Evolutionary conservation across 2,113 vertebrate species (phyloP).

Genomic region (Numida meleagris): DNA sequence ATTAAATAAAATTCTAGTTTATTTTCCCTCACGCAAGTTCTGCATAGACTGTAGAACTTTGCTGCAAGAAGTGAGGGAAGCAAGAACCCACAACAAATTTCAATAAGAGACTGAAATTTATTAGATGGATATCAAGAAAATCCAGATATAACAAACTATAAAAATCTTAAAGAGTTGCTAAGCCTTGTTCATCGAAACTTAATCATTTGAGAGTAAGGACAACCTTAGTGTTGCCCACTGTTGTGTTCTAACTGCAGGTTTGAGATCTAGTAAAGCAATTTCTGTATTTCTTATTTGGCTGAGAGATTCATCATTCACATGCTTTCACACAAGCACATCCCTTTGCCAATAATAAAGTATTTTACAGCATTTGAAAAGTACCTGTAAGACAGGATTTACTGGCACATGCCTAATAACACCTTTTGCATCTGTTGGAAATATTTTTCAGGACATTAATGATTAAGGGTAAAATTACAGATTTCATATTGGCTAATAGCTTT

Average conservation of each 20-base stretch:
- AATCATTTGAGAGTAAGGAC: neutral
- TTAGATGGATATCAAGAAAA: neutral
- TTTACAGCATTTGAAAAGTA: conserved; percentile 14
- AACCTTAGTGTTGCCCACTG: neutral
- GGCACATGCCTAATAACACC: neutral
- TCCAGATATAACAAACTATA: neutral
- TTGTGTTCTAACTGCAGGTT: neutral
- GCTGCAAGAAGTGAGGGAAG: neutral
- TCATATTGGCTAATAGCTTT: neutral
- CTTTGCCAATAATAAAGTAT: neutral
- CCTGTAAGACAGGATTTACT: neutral
- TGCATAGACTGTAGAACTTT: neutral
- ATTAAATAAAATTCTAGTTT: neutral
- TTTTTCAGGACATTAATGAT: conserved; percentile 20
- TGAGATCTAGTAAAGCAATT: neutral
- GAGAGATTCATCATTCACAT: conserved; percentile 3
- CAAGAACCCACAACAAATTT: neutral
- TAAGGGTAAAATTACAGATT: neutral
- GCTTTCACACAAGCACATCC: neutral
- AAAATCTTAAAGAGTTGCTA: neutral
- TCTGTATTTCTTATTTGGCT: neutral
- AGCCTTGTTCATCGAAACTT: neutral
- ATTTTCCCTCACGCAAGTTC: neutral
- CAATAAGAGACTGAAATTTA: neutral
- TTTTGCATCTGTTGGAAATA: neutral